Percentiles rank a stretch among this genome's conserved stretches.
Conservation (phyloP, 1,140 invertebrate species). For the Glossosoma conforme region DNA sequence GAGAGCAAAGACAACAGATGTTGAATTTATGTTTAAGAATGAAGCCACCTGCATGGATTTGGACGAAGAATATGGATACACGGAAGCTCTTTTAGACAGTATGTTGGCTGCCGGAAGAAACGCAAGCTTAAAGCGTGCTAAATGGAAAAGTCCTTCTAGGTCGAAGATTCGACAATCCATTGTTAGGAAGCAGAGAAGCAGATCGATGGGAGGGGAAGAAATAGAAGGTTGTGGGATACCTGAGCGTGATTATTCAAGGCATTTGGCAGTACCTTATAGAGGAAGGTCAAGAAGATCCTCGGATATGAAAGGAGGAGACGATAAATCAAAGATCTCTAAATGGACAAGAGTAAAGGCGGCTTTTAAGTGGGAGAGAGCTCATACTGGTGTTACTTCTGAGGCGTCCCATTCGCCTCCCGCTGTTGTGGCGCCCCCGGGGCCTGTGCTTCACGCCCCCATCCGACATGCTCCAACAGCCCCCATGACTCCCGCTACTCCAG, state of each 20-base stretch:
- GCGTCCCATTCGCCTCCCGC: background rate
- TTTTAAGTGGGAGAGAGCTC: conserved; percentile 68
- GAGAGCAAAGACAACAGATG: conserved; percentile 37
- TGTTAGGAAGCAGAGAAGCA: conserved; percentile 45
- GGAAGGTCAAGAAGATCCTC: conserved; percentile 36
- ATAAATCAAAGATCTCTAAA: conserved; percentile 61
- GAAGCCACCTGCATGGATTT: conserved; percentile 48
- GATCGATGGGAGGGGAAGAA: conserved; percentile 47
- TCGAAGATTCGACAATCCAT: conserved; percentile 45
- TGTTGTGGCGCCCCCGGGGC: background rate
- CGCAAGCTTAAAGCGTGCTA: conserved; percentile 45
- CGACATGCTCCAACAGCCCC: conserved; percentile 3
- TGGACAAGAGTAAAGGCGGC: conserved; percentile 81
- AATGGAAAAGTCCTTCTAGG: conserved; percentile 42
- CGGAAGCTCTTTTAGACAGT: conserved; percentile 54
- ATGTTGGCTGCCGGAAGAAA: conserved; percentile 43
- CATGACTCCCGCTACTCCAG: conserved; percentile 35
- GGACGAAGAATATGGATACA: conserved; percentile 53
- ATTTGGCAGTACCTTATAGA: conserved; percentile 19
- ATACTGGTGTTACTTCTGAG: conserved; percentile 33
- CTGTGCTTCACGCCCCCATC: background rate
- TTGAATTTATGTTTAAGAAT: conserved; percentile 41
- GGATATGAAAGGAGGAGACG: conserved; percentile 41
- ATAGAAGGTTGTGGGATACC: conserved; percentile 35
- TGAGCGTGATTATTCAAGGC: conserved; percentile 15